Evolutionary conservation across 2,888 invertebrate genomes (phyloP).

Genomic region (Heteropelma amictum): DNA sequence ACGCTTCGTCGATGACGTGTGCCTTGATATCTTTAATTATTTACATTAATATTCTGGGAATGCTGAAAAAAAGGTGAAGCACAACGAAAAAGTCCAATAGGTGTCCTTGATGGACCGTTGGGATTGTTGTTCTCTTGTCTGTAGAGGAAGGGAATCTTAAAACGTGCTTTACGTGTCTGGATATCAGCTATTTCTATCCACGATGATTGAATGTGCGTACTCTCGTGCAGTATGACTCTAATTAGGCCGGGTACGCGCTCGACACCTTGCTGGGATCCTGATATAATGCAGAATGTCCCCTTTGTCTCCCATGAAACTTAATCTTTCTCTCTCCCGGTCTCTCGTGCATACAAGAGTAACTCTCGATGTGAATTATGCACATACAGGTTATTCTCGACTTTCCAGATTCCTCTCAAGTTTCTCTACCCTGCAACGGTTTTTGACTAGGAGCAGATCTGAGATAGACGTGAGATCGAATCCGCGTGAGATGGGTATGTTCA

Average conservation of each 20-base stretch:
- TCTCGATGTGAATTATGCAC: no score
- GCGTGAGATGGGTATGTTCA: no score
- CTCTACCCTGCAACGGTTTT: neutral
- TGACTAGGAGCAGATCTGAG: no score
- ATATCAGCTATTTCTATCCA: conserved; percentile 14
- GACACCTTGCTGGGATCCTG: conserved; percentile 23
- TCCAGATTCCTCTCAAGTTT: neutral
- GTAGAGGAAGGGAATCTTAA: neutral
- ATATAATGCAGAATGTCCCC: conserved; percentile 42
- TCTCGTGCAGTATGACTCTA: conserved; percentile 46
- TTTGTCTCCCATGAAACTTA: conserved; percentile 13
- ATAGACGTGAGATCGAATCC: no score
- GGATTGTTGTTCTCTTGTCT: conserved; percentile 7
- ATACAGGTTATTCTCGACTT: neutral
- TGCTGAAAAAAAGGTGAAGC: neutral
- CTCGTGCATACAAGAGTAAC: no score
- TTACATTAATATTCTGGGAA: neutral
- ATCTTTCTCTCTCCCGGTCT: neutral
- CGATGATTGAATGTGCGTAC: conserved; percentile 2
- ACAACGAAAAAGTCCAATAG: neutral
- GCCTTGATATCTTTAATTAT: neutral
- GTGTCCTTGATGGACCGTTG: conserved; percentile 3
- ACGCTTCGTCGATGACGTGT: conserved; percentile 34
- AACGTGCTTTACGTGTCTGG: conserved; percentile 1
- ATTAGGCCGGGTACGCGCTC: conserved; percentile 38